phyloP scores from a whole-genome alignment of 2,888 invertebrate genomes.

The Trachelus tabidus region DNA sequence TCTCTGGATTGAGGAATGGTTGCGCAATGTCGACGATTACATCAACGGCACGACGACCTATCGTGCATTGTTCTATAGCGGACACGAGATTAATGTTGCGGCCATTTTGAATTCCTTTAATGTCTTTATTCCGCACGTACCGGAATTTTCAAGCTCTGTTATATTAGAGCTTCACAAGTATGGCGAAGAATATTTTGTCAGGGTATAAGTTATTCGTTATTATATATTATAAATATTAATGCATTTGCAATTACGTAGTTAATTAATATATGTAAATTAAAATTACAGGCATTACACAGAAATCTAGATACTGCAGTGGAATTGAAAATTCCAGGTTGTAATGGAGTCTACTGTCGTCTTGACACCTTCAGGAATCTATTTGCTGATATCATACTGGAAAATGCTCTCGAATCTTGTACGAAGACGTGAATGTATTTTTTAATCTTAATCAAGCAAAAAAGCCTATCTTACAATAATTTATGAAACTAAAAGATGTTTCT shows the following conservation, averaged over 20 bases:
- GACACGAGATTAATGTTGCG: slow-evolving; percentile 9
- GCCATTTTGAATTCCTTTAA: too few species aligned
- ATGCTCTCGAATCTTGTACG: not conserved
- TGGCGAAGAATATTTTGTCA: slow-evolving; percentile 18
- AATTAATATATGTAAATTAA: too few species aligned
- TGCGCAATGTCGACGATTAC: slow-evolving; percentile 24
- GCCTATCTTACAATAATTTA: too few species aligned
- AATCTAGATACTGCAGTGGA: slow-evolving; percentile 27
- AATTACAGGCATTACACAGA: slow-evolving; percentile 21
- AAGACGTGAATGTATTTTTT: too few species aligned
- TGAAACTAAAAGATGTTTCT: too few species aligned
- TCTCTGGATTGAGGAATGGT: slow-evolving; percentile 26
- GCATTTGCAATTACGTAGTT: too few species aligned
- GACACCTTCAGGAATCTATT: slow-evolving; percentile 36
- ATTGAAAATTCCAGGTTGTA: slow-evolving; percentile 38
- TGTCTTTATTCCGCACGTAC: slow-evolving; percentile 27
- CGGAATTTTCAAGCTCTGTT: slow-evolving; percentile 26
- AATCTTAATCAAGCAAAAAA: too few species aligned
- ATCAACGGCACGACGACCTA: not conserved
- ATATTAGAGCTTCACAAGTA: slow-evolving; percentile 28
- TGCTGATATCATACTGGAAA: slow-evolving; percentile 32
- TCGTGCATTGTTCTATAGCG: slow-evolving; percentile 6
- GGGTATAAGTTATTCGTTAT: slow-evolving; percentile 13
- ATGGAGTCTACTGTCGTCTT: slow-evolving; percentile 37
- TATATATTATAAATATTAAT: too few species aligned